phyloP scores from a whole-genome alignment of 2,113 vertebrate species.

The Ptyas mucosa region DNA sequence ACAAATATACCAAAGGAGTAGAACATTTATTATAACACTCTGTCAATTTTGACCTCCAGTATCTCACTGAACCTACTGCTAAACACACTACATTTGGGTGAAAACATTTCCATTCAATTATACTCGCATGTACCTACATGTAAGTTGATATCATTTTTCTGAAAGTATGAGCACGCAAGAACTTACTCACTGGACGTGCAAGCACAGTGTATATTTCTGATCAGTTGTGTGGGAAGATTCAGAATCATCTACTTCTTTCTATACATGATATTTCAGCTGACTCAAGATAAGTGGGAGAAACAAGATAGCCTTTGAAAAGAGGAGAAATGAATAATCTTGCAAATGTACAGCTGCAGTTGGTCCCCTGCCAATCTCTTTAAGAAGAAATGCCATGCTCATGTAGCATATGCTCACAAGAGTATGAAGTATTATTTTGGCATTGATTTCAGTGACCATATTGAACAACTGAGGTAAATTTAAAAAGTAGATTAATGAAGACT shows the following conservation, averaged over 20 bases:
- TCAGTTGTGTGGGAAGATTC: neutral
- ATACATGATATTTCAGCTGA: neutral
- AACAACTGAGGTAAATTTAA: neutral
- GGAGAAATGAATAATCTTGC: neutral
- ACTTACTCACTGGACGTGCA: neutral
- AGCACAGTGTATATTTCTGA: neutral
- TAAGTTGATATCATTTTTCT: neutral
- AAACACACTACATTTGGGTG: neutral
- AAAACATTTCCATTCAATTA: neutral
- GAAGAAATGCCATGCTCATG: neutral
- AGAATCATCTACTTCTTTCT: neutral
- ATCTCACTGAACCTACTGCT: neutral
- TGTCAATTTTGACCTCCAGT: neutral
- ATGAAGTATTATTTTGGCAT: neutral
- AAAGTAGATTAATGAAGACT: conserved; percentile 11
- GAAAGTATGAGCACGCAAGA: neutral
- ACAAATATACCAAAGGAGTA: neutral
- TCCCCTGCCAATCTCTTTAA: neutral
- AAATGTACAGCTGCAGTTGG: neutral
- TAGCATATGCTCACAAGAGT: neutral
- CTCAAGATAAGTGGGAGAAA: conserved; percentile 5
- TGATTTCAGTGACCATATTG: neutral
- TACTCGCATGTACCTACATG: neutral
- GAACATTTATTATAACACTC: neutral
- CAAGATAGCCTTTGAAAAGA: neutral